Conservation (phyloP, 2,113 vertebrate species). For the Phodopus roborovskii region DNA sequence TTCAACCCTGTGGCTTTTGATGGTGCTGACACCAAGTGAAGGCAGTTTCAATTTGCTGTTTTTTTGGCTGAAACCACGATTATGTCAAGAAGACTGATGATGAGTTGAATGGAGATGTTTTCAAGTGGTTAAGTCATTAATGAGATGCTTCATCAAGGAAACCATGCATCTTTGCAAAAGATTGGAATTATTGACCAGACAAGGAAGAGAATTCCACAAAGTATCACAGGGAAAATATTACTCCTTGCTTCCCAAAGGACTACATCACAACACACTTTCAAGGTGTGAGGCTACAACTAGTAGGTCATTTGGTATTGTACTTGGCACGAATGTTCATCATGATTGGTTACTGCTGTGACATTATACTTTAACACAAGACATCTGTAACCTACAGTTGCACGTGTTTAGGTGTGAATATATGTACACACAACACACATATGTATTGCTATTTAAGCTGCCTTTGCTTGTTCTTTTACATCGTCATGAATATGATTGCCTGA, state of each 20-base stretch:
- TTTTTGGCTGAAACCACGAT: not conserved
- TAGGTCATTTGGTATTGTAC: not conserved
- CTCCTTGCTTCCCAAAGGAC: not conserved
- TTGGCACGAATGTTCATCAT: not conserved
- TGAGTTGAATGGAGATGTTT: slow-evolving; percentile 17
- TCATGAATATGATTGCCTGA: not conserved
- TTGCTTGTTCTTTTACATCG: not conserved
- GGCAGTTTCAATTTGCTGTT: not conserved
- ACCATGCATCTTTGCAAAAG: slow-evolving; percentile 45
- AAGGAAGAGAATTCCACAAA: slow-evolving; percentile 21
- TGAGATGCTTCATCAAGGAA: slow-evolving; percentile 49
- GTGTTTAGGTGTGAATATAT: not conserved
- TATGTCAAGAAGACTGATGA: not conserved
- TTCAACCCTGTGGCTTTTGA: not conserved
- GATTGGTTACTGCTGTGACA: not conserved
- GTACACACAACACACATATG: not conserved
- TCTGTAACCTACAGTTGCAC: not conserved
- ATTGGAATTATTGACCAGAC: slow-evolving; percentile 46
- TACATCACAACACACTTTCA: not conserved
- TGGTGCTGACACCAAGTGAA: slow-evolving; percentile 1
- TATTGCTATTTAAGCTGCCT: not conserved
- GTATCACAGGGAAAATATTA: not conserved
- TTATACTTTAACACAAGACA: not conserved
- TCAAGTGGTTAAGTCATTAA: slow-evolving; percentile 33
- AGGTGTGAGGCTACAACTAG: not conserved